Base-by-base conservation (phyloP, 2,113 vertebrate genomes). In the Platanista minor region DNA sequence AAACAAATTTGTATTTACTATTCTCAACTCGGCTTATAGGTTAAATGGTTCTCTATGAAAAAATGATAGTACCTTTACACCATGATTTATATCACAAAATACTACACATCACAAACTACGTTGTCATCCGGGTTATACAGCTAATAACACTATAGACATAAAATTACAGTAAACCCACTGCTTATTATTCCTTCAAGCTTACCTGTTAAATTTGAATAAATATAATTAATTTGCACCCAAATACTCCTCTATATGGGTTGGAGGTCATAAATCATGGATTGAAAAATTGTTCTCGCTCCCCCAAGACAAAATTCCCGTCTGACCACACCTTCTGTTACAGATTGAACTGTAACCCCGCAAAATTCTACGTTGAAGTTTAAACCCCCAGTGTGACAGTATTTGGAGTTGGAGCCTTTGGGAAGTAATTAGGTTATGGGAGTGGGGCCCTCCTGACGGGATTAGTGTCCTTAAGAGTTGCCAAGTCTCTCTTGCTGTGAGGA, bases 21-120 rank as follows among this genome's bases (percentile, higher is more conserved):
- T 20, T 52, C 25, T 72, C 10, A 54, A 31, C 12, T 85, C n/a
- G n/a, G 43, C 67, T 91, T 94, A 49, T 85, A 87, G 21, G 13
- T 69, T 66, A 85, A 92, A 36, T 36, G 96, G 66, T 82, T 59
- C 87, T 96, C 88, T 69, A 54, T 74, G 52, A 71, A 89, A 69
- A 61, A 83, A 41, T 21, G 8, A 78, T 1, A 31, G 1, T 31
- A 54, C 17, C 41, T 31, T 77, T 96, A 41, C 7, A 9, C 21
- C 15, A 11, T 13, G 46, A 31, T 29, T 64, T 91, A 72, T 74
- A n/a, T 21, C 94, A 85, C 93, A 95, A 62, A 85, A 23, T 39
- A 93, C 82, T 61, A 62, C 83, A 87, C 84, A 82, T 69, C 82
- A 46, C 23, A 93, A 81, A 62, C 31, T 33, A 83, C 36, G 78